A percentile compares a stretch with the other conserved stretches of the same genome.
These are phyloP conservation scores for Premnoplex brunnescens DNA, from an alignment of 2,797 vertebrate species.

Conservation along the genomic window DNA sequence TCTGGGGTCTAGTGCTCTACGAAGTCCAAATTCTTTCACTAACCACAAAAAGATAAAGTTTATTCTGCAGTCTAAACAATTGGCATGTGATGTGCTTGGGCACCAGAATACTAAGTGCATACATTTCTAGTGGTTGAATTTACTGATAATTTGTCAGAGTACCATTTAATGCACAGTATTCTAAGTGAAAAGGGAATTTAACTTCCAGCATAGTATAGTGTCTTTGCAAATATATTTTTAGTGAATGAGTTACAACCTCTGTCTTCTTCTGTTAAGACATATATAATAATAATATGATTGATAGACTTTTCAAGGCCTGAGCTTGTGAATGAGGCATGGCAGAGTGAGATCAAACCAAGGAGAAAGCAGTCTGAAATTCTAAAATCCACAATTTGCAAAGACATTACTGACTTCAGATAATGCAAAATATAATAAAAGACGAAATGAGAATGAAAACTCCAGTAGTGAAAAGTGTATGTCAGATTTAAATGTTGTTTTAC, in stretches of 20 bases:
- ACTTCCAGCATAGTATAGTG: rapidly evolving
- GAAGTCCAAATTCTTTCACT: not conserved
- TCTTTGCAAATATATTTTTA: not conserved
- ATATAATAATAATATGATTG: not conserved
- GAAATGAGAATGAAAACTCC: not conserved
- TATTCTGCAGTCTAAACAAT: not conserved
- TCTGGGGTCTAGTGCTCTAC: not conserved
- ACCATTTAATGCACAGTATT: not conserved
- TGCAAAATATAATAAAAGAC: not conserved
- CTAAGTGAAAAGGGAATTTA: not conserved
- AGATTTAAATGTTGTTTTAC: not conserved
- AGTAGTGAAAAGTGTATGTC: not conserved
- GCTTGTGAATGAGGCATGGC: not conserved
- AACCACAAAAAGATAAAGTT: not conserved
- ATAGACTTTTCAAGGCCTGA: not conserved
- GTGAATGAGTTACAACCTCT: not conserved
- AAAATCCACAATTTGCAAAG: not conserved
- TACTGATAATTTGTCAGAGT: not conserved
- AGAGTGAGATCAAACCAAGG: not conserved
- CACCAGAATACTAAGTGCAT: not conserved
- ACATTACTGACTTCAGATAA: not conserved
- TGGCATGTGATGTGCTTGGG: not conserved
- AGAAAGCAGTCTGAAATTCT: not conserved
- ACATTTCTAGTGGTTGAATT: not conserved
- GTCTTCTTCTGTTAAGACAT: no score